Conservation (phyloP, 2,888 invertebrate genomes). For the Ariolimax columbianus region DNA sequence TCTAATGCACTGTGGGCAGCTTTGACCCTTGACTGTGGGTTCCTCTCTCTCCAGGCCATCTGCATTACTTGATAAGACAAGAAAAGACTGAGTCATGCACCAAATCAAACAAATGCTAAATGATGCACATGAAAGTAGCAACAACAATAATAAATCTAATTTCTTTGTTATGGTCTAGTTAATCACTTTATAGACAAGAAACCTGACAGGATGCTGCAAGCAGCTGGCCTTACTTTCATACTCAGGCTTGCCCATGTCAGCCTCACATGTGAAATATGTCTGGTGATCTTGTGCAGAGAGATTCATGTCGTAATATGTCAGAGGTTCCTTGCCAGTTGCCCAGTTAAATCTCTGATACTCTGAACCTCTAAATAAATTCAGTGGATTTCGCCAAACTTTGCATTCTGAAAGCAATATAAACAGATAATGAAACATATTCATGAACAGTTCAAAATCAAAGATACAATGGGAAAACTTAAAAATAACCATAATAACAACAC, state of each 20-base stretch:
- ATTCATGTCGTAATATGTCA: slow-evolving; percentile 99
- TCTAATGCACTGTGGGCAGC: slow-evolving; percentile 93
- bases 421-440: slow-evolving; percentile 13
- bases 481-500: too few species aligned
- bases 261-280: slow-evolving; percentile 95
- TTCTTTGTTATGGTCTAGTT: background rate
- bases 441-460: too few species aligned
- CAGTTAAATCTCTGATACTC: slow-evolving; percentile 97
- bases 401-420: slow-evolving; percentile 83
- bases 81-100: background rate
- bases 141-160: background rate
- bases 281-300: slow-evolving; percentile 99
- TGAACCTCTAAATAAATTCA: slow-evolving; percentile 95
- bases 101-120: background rate
- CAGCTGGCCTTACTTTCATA: slow-evolving; percentile 84
- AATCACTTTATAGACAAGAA: background rate
- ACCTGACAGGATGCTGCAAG: background rate
- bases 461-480: too few species aligned
- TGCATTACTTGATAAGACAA: slow-evolving; percentile 83
- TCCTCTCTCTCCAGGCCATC: slow-evolving; percentile 96
- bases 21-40: slow-evolving; percentile 92
- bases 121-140: background rate
- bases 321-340: slow-evolving; percentile 93
- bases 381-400: slow-evolving; percentile 97
- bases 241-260: slow-evolving; percentile 90